Evolutionary conservation across 2,113 vertebrate species (phyloP).

Genomic region (Gavialis gangeticus): DNA sequence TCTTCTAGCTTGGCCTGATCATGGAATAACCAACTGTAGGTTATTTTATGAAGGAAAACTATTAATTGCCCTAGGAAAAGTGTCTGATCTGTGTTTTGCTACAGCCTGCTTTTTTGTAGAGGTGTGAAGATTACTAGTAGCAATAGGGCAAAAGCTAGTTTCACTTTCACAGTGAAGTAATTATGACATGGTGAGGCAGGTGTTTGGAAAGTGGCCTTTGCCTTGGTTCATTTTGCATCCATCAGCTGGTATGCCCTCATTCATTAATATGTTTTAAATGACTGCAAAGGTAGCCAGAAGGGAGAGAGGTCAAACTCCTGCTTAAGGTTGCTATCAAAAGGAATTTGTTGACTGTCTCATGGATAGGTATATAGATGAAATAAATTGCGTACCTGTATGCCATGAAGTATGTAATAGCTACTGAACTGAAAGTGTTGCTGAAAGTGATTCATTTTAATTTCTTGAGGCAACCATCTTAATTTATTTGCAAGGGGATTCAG

Average conservation of each 20-base stretch:
- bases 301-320: background rate
- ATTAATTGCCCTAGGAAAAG: constrained; percentile 13
- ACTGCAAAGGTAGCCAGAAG: background rate
- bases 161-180: background rate
- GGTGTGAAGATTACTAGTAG: background rate
- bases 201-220: rapidly evolving
- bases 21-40: background rate
- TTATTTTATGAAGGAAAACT: background rate
- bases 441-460: rapidly evolving
- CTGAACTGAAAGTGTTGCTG: too few relatives aligned
- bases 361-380: too few relatives aligned
- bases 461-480: background rate
- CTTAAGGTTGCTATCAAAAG: background rate
- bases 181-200: background rate
- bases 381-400: too few relatives aligned
- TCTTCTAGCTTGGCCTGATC: background rate
- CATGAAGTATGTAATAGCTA: too few relatives aligned
- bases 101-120: background rate
- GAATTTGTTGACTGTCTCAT: background rate
- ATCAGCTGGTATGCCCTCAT: background rate
- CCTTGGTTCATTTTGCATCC: rapidly evolving
- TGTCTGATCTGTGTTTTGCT: background rate
- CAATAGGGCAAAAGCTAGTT: background rate
- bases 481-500: background rate
- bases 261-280: background rate